A percentile compares a stretch with the other conserved stretches of the same genome.
Evolutionary conservation across 2,113 vertebrate genomes (phyloP).

Genomic region (Passer montanus): DNA sequence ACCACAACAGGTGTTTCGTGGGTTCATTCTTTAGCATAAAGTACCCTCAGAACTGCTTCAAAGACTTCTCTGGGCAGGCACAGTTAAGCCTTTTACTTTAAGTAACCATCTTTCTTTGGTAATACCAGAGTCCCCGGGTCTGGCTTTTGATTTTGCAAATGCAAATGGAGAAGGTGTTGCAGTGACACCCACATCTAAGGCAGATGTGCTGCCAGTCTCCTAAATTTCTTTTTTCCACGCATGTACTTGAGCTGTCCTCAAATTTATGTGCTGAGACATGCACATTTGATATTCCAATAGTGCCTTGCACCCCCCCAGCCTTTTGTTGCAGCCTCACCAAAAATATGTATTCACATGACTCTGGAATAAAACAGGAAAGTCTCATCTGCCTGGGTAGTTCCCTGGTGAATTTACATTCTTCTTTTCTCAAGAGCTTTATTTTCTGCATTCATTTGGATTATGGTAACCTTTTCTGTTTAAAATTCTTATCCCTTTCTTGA

Average conservation of each 20-base stretch:
- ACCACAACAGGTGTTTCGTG: not conserved
- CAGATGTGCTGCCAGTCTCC: not conserved
- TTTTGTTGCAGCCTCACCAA: not conserved
- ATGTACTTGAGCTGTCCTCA: not conserved
- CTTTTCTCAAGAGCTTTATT: not conserved
- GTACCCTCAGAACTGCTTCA: not conserved
- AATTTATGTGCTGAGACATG: not conserved
- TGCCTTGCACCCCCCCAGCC: not conserved
- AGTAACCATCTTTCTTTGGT: not conserved
- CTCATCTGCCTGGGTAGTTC: not conserved
- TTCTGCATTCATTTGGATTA: not conserved
- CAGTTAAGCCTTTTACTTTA: not conserved
- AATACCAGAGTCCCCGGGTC: not conserved
- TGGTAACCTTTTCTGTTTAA: not conserved
- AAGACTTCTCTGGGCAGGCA: not conserved
- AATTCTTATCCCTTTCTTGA: not conserved
- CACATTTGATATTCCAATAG: not conserved
- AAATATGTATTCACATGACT: not conserved
- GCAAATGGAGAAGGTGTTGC: not conserved
- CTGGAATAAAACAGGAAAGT: not conserved
- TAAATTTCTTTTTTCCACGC: not conserved
- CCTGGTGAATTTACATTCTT: conserved; percentile 3
- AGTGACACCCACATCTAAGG: not conserved
- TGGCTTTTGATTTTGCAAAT: not conserved
- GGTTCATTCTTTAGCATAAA: not conserved